These are phyloP conservation scores for Nemotelus nigrinus DNA, from an alignment of 2,888 invertebrate species.

Conservation along the genomic window DNA sequence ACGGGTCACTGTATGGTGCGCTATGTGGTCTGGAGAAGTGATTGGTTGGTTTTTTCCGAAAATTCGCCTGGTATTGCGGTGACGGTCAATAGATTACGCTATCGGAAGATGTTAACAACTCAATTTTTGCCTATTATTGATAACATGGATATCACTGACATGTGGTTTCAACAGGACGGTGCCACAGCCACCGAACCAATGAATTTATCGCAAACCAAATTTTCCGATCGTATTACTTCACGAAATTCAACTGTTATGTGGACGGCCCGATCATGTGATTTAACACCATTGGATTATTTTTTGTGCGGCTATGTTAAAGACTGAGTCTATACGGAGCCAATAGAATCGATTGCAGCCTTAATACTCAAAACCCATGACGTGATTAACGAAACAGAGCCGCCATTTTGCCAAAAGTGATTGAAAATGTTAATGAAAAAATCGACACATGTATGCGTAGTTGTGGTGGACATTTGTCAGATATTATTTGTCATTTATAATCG, in stretches of 20 bases:
- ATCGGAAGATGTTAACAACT: not conserved
- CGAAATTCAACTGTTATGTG: not conserved
- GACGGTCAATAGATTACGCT: not conserved
- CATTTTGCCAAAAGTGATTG: not conserved
- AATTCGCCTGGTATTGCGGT: not conserved
- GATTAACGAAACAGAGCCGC: constrained; percentile 26
- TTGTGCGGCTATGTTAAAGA: not conserved
- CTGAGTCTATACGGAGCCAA: not conserved
- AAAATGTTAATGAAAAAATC: not conserved
- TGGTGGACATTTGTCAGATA: not conserved
- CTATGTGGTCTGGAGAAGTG: too few species aligned
- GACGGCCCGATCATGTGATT: not conserved
- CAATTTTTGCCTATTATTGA: not conserved
- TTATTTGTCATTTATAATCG: too few species aligned
- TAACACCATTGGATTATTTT: not conserved
- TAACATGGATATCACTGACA: not conserved
- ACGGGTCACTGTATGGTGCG: too few species aligned
- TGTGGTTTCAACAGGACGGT: too few species aligned
- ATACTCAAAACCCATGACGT: not conserved
- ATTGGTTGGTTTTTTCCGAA: not conserved
- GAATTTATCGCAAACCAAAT: not conserved
- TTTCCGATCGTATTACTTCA: not conserved
- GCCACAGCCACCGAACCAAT: not conserved
- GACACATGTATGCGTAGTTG: not conserved
- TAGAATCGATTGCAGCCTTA: not conserved